Base-by-base conservation (phyloP, 2,888 invertebrate genomes). In the Germaria angustata region DNA sequence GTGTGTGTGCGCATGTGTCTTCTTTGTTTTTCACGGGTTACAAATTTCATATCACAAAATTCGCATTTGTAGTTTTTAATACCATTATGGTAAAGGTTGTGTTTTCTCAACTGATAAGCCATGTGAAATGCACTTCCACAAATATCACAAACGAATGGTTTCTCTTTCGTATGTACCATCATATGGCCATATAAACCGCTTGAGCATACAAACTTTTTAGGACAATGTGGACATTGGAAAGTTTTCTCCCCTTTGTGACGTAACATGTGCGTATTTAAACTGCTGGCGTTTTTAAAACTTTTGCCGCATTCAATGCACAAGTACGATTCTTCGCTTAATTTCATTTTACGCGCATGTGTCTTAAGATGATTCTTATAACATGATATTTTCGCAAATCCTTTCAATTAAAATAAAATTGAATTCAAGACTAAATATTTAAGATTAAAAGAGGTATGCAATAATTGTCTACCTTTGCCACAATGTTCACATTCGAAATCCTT, bases 1-100 rank as follows among this genome's bases (percentile, higher is more conserved):
- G 82, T 82, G 22, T 82, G 82, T 0, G 82, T 82, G 15, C 78
- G 82, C 69, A 82, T 75, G 28, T 83, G 83, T 2, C 83, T 76
- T 1, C 76, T 80, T 46, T 51, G 71, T 36, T 80, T 72, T 51
- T 80, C 83, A 0, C 32, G 46, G 0, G 61, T 68, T 8, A 83
- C 68, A 80, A 83, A 83, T 28, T 71, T 66, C 59, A 73, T 66
- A 51, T 83, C 80, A 44, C 83, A 83, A 65, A 77, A 63, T 69
- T 83, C 83, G 51, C 83, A 83, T 44, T 46, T 68, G 32, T 22
- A 73, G 1, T 73, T 76, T 57, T 68, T 80, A 28, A 77, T 69
- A 15, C 68, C 72, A 4, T 63, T 72, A 15, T 83, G 83, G n/a
- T 68, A 73, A 17, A 72, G 61, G 51, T 83, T 76, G 28, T 83